phyloP scores from a whole-genome alignment of 2,113 vertebrate genomes.

The Epinephelus lanceolatus region DNA sequence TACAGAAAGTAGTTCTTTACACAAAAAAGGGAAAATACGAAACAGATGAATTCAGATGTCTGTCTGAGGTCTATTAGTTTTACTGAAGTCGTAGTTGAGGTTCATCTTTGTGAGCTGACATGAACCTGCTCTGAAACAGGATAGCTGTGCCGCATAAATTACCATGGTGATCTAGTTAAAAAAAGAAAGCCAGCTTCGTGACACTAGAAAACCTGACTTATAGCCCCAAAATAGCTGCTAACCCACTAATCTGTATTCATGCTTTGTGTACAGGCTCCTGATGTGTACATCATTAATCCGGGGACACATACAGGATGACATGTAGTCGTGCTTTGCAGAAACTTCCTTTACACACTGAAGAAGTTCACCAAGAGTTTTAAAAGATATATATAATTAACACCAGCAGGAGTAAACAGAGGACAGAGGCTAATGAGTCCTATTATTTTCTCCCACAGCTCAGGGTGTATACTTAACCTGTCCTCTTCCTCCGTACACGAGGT shows the following conservation, averaged over 20 bases:
- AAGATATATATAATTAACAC: constrained; percentile 34
- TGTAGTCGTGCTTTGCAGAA: constrained; percentile 1
- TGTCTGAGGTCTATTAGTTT: not conserved
- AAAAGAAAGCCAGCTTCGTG: not conserved
- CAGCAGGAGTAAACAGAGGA: constrained; percentile 51
- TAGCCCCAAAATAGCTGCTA: not conserved
- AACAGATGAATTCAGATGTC: too few species aligned
- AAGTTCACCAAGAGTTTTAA: constrained; percentile 35
- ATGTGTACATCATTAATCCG: constrained; percentile 4
- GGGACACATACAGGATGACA: not conserved
- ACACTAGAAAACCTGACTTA: not conserved
- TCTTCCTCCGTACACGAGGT: constrained; percentile 43
- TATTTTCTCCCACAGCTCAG: constrained; percentile 55
- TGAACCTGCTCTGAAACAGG: not conserved
- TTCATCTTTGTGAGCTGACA: not conserved
- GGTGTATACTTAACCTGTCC: constrained; percentile 66
- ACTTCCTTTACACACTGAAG: constrained; percentile 21
- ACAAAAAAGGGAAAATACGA: too few species aligned
- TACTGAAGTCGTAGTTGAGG: not conserved
- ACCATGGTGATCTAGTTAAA: not conserved
- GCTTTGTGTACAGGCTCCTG: not conserved
- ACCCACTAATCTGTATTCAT: not conserved
- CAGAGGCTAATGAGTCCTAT: constrained; percentile 60
- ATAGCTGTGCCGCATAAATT: not conserved
- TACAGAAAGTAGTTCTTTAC: too few species aligned